Conservation (phyloP, 2,113 vertebrate species). For the Cyanoderma ruficeps region DNA sequence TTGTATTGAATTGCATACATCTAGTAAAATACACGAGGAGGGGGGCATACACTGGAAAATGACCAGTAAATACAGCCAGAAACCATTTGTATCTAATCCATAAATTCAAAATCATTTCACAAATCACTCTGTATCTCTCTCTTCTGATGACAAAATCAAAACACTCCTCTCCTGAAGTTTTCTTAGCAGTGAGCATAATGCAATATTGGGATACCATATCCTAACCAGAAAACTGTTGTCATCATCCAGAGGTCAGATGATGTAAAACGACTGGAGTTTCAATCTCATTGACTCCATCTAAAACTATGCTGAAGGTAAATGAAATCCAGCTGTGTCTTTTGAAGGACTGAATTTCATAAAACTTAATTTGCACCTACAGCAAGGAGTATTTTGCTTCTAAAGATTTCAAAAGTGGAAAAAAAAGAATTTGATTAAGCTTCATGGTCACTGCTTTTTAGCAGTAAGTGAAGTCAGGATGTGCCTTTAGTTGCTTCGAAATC, state of each 20-base stretch:
- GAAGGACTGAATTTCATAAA: conserved; percentile 16
- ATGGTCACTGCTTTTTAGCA: background rate
- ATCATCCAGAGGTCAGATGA: background rate
- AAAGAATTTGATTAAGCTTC: background rate
- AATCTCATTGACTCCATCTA: background rate
- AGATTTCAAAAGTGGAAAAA: background rate
- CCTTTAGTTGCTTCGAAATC: background rate
- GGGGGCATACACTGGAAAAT: background rate
- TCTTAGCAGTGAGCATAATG: background rate
- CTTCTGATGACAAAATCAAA: background rate
- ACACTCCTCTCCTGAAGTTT: background rate
- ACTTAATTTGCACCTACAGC: background rate
- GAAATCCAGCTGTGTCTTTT: conserved; percentile 26
- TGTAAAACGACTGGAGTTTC: background rate
- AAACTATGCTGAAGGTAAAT: background rate
- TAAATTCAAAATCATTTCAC: background rate
- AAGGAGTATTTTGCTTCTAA: background rate
- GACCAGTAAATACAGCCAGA: background rate
- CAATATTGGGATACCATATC: background rate
- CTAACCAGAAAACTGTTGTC: background rate
- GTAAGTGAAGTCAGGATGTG: background rate
- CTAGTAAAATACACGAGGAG: background rate
- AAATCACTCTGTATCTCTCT: background rate
- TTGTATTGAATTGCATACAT: background rate
- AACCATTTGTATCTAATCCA: background rate